phyloP scores from a whole-genome alignment of 2,888 invertebrate genomes.

The Elmis aenea region DNA sequence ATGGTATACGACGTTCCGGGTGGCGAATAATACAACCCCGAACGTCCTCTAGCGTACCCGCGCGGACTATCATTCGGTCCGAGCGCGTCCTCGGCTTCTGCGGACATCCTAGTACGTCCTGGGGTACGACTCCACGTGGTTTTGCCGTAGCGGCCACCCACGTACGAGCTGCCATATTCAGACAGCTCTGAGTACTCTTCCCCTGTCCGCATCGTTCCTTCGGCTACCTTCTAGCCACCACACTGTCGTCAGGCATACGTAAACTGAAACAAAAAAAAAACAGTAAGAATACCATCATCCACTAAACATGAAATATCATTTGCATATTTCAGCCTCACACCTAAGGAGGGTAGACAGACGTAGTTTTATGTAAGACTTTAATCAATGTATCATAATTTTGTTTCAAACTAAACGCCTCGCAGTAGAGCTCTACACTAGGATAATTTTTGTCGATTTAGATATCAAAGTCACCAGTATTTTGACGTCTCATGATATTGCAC shows the following conservation, averaged over 20 bases:
- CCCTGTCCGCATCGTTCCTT: constrained; percentile 41
- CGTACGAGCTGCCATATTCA: constrained; percentile 44
- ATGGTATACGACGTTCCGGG: constrained; percentile 87
- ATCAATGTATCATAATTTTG: too few species aligned
- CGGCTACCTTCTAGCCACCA: constrained; percentile 35
- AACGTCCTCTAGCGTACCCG: constrained; percentile 50
- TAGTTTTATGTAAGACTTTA: too few species aligned
- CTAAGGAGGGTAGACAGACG: too few species aligned
- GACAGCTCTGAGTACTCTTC: constrained; percentile 47
- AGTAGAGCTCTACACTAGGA: too few species aligned
- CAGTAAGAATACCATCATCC: too few species aligned
- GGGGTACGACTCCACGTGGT: constrained; percentile 19
- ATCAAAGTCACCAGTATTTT: too few species aligned
- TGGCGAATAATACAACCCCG: constrained; percentile 78
- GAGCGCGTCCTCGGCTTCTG: constrained; percentile 56
- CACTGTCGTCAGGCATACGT: constrained; percentile 43
- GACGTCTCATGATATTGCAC: too few species aligned
- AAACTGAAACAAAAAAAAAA: constrained; percentile 32
- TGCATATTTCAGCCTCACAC: too few species aligned
- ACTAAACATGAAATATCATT: too few species aligned
- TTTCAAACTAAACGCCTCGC: too few species aligned
- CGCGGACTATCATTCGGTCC: constrained; percentile 49
- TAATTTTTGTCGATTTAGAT: too few species aligned
- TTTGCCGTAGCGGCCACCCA: constrained; percentile 28
- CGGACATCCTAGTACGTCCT: constrained; percentile 46